Evolutionary conservation across 2,888 invertebrate genomes (phyloP).

Genomic region (Chymomyza amoena): DNA sequence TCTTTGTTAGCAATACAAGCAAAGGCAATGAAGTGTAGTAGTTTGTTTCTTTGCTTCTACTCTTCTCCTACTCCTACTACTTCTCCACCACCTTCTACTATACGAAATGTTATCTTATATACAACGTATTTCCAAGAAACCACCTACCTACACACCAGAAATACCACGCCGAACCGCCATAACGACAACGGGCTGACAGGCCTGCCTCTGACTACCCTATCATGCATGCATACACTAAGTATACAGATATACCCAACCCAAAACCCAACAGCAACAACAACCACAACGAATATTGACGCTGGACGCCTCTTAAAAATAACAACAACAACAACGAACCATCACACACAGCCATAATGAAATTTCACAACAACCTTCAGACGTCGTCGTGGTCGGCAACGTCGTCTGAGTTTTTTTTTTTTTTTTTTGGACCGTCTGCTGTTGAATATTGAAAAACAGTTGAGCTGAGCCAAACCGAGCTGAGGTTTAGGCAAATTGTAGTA

Average conservation of each 20-base stretch:
- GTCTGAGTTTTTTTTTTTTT: constrained; percentile 30
- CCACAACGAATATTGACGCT: constrained; percentile 62
- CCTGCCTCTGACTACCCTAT: constrained; percentile 38
- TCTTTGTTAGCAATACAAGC: constrained; percentile 11
- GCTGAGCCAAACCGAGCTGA: constrained; percentile 25
- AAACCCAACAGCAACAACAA: constrained; percentile 55
- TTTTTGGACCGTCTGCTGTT: constrained; percentile 55
- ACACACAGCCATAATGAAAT: constrained; percentile 67
- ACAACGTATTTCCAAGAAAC: constrained; percentile 57
- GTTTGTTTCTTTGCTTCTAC: constrained; percentile 15
- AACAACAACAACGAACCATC: constrained; percentile 38
- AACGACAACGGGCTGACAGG: constrained; percentile 16
- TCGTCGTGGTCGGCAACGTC: constrained; percentile 35
- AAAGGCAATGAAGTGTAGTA: constrained; percentile 20
- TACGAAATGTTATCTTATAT: constrained; percentile 47
- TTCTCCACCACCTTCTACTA: constrained; percentile 1
- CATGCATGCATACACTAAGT: constrained; percentile 1
- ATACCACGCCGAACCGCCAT: constrained; percentile 30
- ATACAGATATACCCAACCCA: constrained; percentile 20
- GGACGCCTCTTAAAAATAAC: constrained; percentile 69
- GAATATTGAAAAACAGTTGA: constrained; percentile 71
- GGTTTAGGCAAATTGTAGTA: constrained; percentile 69
- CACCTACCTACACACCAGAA: constrained; percentile 57
- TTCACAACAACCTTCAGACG: constrained; percentile 71
- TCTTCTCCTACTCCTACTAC: neutral